A percentile compares a stretch with the other conserved stretches of the same genome.
Conservation (phyloP, 2,888 invertebrate species). For the Pollenia labialis region DNA sequence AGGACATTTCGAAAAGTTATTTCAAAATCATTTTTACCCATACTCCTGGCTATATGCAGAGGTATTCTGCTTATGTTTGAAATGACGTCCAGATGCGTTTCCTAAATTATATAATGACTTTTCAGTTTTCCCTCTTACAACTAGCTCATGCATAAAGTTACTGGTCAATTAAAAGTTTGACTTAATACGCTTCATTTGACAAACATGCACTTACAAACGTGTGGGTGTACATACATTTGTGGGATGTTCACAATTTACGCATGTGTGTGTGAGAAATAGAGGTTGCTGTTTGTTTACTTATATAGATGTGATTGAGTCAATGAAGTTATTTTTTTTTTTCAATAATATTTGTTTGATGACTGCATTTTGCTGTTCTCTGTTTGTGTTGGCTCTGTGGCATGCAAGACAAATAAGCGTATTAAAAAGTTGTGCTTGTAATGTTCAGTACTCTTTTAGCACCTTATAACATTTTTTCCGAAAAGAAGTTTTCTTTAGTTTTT, state of each 20-base stretch:
- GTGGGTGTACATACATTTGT: background rate
- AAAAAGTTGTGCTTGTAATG: slow-evolving; percentile 26
- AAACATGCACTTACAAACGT: slow-evolving; percentile 58
- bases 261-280: too few species aligned
- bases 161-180: slow-evolving; percentile 82
- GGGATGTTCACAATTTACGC: background rate
- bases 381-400: background rate
- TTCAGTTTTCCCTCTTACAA: background rate
- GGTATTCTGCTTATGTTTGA: background rate
- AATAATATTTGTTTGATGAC: slow-evolving; percentile 25
- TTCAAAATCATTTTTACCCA: background rate
- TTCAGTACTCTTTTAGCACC: too few species aligned
- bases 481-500: slow-evolving; percentile 17
- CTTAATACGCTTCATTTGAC: slow-evolving; percentile 81
- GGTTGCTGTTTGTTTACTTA: background rate
- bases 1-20: background rate
- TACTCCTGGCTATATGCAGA: background rate
- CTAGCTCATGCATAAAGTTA: slow-evolving; percentile 76
- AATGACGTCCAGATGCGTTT: background rate
- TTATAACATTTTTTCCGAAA: too few species aligned
- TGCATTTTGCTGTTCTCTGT: slow-evolving; percentile 39
- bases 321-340: background rate
- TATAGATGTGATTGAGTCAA: slow-evolving; percentile 1
- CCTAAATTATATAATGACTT: background rate
- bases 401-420: slow-evolving; percentile 42